Percentiles rank a stretch among this genome's conserved stretches.
Evolutionary conservation across 2,888 invertebrate genomes (phyloP).

Genomic region (Cantharis flavilabris): DNA sequence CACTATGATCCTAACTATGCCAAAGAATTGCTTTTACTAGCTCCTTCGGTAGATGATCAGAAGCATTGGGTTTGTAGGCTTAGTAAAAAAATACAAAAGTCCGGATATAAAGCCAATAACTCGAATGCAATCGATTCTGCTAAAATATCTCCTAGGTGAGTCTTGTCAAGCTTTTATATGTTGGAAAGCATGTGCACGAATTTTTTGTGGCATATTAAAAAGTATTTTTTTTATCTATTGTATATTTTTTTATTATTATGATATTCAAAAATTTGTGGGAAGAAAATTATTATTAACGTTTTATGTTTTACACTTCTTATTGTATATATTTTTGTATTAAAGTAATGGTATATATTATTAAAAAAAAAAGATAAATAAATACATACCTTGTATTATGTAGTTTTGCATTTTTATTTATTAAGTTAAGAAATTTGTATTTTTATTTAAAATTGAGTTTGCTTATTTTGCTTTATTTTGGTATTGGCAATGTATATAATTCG

Average conservation of each 20-base stretch:
- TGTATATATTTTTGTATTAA: neutral
- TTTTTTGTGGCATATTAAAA: constrained; percentile 7
- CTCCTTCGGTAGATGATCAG: constrained; percentile 84
- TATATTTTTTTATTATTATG: neutral
- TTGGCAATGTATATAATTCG: neutral
- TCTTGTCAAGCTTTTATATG: constrained; percentile 8
- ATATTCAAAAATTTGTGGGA: neutral
- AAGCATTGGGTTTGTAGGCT: constrained; percentile 91
- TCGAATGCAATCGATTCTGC: constrained; percentile 65
- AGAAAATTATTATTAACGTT: neutral
- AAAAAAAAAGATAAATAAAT: neutral
- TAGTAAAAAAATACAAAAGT: constrained; percentile 89
- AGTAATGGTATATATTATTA: neutral
- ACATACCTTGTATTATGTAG: neutral
- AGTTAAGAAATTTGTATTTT: neutral
- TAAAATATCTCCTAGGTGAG: constrained; percentile 78
- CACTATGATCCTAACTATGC: constrained; percentile 93
- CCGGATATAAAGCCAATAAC: constrained; percentile 87
- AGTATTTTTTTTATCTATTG: constrained; percentile 6
- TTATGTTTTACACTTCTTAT: neutral
- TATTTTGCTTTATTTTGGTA: neutral
- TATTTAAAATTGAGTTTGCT: neutral
- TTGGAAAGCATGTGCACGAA: constrained; percentile 21
- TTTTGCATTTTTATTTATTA: neutral
- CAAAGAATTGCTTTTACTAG: constrained; percentile 90